phyloP scores from a whole-genome alignment of 2,113 vertebrate genomes.

The Bolborhynchus lineola region DNA sequence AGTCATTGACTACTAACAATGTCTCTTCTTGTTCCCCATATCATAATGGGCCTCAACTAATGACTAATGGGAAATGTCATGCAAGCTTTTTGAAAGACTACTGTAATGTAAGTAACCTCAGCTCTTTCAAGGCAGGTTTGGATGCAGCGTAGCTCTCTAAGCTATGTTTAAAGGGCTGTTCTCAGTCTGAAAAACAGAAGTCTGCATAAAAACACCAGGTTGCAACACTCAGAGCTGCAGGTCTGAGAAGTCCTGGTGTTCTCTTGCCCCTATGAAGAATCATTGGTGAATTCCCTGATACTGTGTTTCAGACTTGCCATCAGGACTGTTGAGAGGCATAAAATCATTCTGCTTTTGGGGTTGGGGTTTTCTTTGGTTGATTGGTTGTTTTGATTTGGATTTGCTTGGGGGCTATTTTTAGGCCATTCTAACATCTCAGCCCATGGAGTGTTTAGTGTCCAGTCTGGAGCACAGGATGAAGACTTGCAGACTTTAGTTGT shows the following conservation, averaged over 20 bases:
- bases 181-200: neutral
- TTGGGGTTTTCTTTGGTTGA: neutral
- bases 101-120: neutral
- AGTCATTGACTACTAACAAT: neutral
- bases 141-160: neutral
- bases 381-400: neutral
- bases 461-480: neutral
- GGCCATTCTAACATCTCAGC: neutral
- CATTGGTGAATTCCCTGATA: rapidly evolving
- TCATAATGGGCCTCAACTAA: neutral
- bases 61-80: neutral
- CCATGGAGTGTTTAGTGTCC: neutral
- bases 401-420: neutral
- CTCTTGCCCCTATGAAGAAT: neutral
- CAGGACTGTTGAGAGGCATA: neutral
- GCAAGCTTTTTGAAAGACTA: neutral
- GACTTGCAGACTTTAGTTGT: neutral
- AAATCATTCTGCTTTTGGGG: neutral
- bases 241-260: neutral
- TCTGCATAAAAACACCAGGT: neutral
- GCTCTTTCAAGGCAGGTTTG: neutral
- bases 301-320: neutral
- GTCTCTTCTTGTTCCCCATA: neutral
- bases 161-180: neutral
- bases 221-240: neutral